Conservation (phyloP, 2,797 vertebrate species). For the Megaceryle alcyon region DNA sequence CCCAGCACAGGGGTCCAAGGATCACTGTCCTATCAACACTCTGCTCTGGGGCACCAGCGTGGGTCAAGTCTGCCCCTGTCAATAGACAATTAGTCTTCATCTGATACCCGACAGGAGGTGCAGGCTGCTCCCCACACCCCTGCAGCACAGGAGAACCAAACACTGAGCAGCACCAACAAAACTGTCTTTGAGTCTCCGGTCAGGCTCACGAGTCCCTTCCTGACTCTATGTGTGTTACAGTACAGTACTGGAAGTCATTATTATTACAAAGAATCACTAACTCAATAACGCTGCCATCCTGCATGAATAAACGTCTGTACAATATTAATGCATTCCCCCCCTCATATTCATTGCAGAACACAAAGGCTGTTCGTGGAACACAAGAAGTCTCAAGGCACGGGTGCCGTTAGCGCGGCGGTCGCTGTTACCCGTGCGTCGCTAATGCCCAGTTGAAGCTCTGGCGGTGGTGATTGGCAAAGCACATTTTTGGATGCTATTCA, state of each 20-base stretch:
- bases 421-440: neutral
- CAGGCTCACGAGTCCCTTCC: neutral
- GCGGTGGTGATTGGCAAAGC: neutral
- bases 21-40: fast-evolving
- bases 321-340: neutral
- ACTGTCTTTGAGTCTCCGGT: neutral
- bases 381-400: neutral
- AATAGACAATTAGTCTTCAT: fast-evolving
- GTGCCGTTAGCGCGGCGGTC: neutral
- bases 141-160: neutral
- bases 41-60: fast-evolving
- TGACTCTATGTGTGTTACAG: neutral
- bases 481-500: conserved; percentile 27
- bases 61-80: neutral
- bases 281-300: conserved; percentile 8
- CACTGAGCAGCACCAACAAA: neutral
- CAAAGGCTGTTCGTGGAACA: neutral
- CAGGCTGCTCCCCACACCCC: fast-evolving
- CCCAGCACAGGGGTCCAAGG: fast-evolving
- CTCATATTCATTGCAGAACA: neutral
- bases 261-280: conserved; percentile 31
- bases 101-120: neutral
- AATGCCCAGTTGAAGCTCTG: neutral
- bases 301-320: neutral
- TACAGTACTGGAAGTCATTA: neutral